Conservation (phyloP, 2,888 invertebrate species). For the Scaptomyza parva region DNA sequence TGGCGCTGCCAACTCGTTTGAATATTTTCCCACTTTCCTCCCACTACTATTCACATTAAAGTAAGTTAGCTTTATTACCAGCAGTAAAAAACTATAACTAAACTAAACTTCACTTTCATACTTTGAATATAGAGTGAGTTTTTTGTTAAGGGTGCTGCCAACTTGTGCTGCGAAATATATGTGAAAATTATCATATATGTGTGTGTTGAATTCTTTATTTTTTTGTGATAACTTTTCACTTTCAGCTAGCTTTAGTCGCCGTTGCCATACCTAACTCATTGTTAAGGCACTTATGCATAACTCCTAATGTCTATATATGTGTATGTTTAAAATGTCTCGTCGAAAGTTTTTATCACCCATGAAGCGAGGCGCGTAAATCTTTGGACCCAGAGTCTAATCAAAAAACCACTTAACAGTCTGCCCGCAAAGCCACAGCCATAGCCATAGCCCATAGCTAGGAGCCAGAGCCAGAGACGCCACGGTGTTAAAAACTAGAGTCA, state of each 20-base stretch:
- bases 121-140: neutral
- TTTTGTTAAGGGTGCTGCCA: constrained; percentile 1
- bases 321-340: neutral
- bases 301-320: constrained; percentile 28
- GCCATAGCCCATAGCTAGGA: too few relatives aligned
- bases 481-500: neutral
- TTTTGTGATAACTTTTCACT: constrained; percentile 39
- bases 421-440: constrained; percentile 34
- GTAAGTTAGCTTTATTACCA: too few relatives aligned
- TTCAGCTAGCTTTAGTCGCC: constrained; percentile 12
- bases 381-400: constrained; percentile 67
- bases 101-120: neutral
- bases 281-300: constrained; percentile 48
- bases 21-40: too few relatives aligned
- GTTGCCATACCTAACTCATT: constrained; percentile 26
- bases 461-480: constrained; percentile 15
- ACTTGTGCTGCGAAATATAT: constrained; percentile 2
- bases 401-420: constrained; percentile 75
- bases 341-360: constrained; percentile 48
- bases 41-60: neutral
- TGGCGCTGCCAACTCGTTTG: too few relatives aligned
- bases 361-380: constrained; percentile 58
- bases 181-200: constrained; percentile 9
- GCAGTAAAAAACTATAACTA: too few relatives aligned
- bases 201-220: too few relatives aligned